These are phyloP conservation scores for Squalus acanthias DNA, from an alignment of 2,797 vertebrate genomes.

Conservation along the genomic window DNA sequence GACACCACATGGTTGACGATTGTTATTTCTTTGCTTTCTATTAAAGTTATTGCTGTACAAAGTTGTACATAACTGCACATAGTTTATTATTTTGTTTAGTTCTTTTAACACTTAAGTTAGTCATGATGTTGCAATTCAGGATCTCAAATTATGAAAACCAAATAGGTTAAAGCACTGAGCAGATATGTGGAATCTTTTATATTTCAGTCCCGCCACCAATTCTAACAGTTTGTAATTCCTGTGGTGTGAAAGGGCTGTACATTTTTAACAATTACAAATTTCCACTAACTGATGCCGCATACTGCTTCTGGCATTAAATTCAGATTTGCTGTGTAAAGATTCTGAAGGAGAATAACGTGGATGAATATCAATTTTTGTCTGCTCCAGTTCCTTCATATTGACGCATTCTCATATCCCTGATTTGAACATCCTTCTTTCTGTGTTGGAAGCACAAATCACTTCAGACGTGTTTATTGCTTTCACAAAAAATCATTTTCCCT, in stretches of 20 bases:
- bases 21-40: neutral
- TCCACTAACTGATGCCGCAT: neutral
- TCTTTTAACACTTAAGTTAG: constrained; percentile 6
- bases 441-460: neutral
- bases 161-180: neutral
- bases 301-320: constrained; percentile 12
- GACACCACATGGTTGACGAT: neutral
- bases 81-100: constrained; percentile 32
- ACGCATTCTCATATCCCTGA: neutral
- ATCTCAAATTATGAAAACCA: constrained; percentile 20
- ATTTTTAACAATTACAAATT: constrained; percentile 5
- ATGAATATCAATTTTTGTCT: neutral
- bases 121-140: constrained; percentile 5
- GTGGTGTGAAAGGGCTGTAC: neutral
- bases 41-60: constrained; percentile 27
- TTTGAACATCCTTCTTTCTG: neutral
- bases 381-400: neutral
- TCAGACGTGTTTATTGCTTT: neutral
- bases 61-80: constrained; percentile 28
- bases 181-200: neutral
- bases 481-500: neutral
- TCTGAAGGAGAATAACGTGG: neutral
- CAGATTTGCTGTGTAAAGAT: neutral
- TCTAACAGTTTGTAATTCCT: neutral
- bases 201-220: neutral